A percentile compares a stretch with the other conserved stretches of the same genome.
These are phyloP conservation scores for Drosophila paracracens DNA, from an alignment of 2,888 invertebrate genomes.

Conservation along the genomic window DNA sequence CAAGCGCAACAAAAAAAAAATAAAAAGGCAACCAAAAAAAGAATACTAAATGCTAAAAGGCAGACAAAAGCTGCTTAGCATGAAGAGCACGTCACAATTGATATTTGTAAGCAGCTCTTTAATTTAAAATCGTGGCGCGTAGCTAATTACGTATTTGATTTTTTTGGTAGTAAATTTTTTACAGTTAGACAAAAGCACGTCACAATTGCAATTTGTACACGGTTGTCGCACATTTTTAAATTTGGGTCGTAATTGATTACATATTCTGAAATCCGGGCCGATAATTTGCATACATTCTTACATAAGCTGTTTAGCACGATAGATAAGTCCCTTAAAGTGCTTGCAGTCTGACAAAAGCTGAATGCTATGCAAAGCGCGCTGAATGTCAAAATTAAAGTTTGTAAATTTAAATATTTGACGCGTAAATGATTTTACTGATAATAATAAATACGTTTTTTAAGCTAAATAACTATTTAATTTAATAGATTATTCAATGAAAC, in stretches of 20 bases:
- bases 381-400: not conserved
- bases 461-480: not conserved
- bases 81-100: not conserved
- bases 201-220: not conserved
- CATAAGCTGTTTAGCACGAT: not conserved
- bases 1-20: conserved; percentile 1
- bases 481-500: conserved; percentile 43
- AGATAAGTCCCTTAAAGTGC: not conserved
- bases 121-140: not conserved
- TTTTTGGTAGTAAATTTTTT: not conserved
- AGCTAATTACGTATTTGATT: not conserved
- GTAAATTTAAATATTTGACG: not conserved
- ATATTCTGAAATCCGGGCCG: not conserved
- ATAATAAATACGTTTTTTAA: not conserved
- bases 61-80: conserved; percentile 8
- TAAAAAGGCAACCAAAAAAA: conserved; percentile 13
- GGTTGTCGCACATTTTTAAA: not conserved
- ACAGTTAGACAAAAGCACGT: not conserved
- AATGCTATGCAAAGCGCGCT: not conserved
- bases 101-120: not conserved
- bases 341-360: conserved; percentile 23
- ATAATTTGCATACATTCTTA: not conserved
- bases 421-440: not conserved
- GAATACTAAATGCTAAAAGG: conserved; percentile 6
- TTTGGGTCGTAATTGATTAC: not conserved